Conservation (phyloP, 2,888 invertebrate species). For the Cinara cedri region DNA sequence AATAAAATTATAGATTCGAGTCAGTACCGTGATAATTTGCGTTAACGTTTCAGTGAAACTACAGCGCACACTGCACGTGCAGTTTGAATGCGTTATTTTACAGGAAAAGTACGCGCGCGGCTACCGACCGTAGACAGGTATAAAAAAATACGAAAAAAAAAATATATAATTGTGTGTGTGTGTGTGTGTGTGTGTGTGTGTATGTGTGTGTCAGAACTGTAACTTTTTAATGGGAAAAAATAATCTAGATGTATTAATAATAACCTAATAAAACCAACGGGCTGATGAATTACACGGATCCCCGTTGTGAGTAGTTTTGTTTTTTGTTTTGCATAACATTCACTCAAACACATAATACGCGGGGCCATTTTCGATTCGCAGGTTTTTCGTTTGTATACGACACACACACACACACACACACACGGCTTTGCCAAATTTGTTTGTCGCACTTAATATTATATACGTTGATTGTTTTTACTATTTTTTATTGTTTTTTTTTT, state of each 20-base stretch:
- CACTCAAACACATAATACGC: constrained; percentile 27
- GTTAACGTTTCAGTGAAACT: too few species aligned
- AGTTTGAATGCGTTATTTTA: too few species aligned
- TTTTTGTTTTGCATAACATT: constrained; percentile 46
- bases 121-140: too few species aligned
- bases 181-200: neutral
- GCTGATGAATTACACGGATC: constrained; percentile 29
- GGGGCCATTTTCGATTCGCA: constrained; percentile 13
- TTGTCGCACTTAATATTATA: neutral
- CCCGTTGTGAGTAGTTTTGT: neutral
- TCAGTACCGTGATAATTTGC: too few species aligned
- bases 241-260: constrained; percentile 12
- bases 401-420: too few species aligned
- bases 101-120: too few species aligned
- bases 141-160: too few species aligned
- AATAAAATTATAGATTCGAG: too few species aligned
- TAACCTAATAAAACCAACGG: constrained; percentile 15
- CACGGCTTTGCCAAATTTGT: constrained; percentile 32
- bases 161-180: too few species aligned
- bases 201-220: neutral
- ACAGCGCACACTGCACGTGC: too few species aligned
- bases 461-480: neutral
- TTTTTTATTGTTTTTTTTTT: constrained; percentile 20
- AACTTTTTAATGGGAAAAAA: neutral
- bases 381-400: constrained; percentile 39